A percentile compares a stretch with the other conserved stretches of the same genome.
These are phyloP conservation scores for Sclerurus mexicanus DNA, from an alignment of 2,113 vertebrate species.

Conservation along the genomic window DNA sequence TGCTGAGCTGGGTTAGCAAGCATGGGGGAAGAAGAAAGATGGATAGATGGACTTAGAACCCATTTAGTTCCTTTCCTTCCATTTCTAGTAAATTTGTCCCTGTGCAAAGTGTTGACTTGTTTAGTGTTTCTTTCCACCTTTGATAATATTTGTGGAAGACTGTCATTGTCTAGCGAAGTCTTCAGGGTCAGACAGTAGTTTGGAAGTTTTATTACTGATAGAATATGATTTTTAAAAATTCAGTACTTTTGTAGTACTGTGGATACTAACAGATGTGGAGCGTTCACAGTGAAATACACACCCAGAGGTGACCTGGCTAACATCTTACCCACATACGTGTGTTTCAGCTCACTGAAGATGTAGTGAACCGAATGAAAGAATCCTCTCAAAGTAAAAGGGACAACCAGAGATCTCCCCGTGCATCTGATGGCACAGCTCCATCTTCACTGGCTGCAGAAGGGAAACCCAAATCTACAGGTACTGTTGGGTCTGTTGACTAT, in stretches of 20 bases:
- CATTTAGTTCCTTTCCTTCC: background rate
- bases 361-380: constrained; percentile 79
- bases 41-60: background rate
- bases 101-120: background rate
- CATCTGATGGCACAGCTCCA: background rate
- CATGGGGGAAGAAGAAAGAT: background rate
- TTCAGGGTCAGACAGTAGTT: background rate
- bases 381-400: background rate
- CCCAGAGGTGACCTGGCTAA: background rate
- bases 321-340: accelerated
- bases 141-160: background rate
- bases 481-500: background rate
- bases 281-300: background rate
- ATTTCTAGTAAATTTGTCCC: background rate
- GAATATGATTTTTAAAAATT: background rate
- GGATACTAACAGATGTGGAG: background rate
- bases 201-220: background rate
- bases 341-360: constrained; percentile 77
- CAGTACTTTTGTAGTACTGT: background rate
- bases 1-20: background rate
- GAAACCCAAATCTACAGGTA: constrained; percentile 60
- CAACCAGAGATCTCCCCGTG: background rate
- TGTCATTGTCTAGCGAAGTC: background rate
- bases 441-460: background rate
- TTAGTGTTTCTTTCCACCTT: background rate